Conservation (phyloP, 2,797 vertebrate genomes). For the Sebastes aleutianus region DNA sequence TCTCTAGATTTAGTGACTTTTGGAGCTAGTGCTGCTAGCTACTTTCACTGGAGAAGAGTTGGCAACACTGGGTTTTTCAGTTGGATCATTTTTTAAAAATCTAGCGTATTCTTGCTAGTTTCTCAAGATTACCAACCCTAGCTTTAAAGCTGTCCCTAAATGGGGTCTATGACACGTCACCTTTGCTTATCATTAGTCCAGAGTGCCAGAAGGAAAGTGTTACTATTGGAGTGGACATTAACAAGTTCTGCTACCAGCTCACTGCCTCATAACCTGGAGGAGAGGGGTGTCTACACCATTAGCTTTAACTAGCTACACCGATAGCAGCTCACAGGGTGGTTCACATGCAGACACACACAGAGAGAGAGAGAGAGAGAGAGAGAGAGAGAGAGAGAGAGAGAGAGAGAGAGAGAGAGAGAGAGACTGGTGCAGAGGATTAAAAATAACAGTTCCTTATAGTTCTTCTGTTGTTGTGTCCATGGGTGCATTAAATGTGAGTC, state of each 20-base stretch:
- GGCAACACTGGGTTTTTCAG: too few relatives aligned
- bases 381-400: neutral
- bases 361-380: neutral
- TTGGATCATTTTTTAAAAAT: too few relatives aligned
- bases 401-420: neutral
- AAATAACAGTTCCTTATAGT: neutral
- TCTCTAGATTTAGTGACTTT: too few relatives aligned
- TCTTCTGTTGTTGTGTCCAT: neutral
- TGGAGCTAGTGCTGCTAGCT: too few relatives aligned
- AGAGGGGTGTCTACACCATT: constrained; percentile 71
- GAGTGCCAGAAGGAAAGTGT: constrained; percentile 33
- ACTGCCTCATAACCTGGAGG: constrained; percentile 63
- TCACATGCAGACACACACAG: neutral
- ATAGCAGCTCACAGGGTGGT: constrained; percentile 53
- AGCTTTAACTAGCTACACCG: constrained; percentile 66
- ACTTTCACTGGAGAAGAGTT: too few relatives aligned
- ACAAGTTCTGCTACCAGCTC: constrained; percentile 67
- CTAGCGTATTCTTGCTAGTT: too few relatives aligned
- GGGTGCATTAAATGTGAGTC: neutral
- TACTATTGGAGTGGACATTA: constrained; percentile 74
- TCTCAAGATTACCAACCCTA: too few relatives aligned
- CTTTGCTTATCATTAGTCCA: constrained; percentile 16
- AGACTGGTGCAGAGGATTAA: neutral
- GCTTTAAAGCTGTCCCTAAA: neutral
- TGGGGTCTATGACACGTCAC: neutral